Evolutionary conservation across 2,113 vertebrate species (phyloP), one percentile per base, ranked within the genome.

Genomic region (Leptobrachium ailaonicum): DNA sequence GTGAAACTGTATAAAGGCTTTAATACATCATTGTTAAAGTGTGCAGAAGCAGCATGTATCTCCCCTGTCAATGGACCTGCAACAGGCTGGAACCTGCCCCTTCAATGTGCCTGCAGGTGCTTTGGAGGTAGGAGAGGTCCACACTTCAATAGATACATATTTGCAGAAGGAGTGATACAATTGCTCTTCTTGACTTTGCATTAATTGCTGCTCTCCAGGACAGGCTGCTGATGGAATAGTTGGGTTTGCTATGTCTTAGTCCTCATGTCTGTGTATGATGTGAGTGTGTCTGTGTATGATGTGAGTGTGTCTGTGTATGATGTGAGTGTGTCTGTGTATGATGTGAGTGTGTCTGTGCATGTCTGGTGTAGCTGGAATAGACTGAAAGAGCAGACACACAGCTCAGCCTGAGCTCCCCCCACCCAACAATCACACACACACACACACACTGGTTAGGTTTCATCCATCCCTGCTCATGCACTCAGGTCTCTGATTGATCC

Each of bases 401-500:
- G n/a, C 62, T 7, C n/a, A 2, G n/a, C 9, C 14, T 32, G n/a
- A 64, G 13, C 62, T 64, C 62, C 62, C 62, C 62, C 32, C 62
- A 20, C 32, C 62, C 3, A 0, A 1, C 6, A 6, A 6, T 8
- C 62, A 1, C 62, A 20, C 6, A 10, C 42, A 20, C 41, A 9
- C 56, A 50, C 11, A 12, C 73, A 40, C 10, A 41, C 43, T 40
- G 47, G 47, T 50, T 32, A 32, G 20, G 20, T 32, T 32, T 32
- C 20, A 32, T 32, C 0, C 20, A 32, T 50, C 44, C 2, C 3
- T 72, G n/a, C 69, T 53, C 13, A 47, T 4, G 32, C 58, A 73
- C 12, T 11, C 71, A 73, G 60, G 71, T 60, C 32, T 43, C 13
- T 60, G 71, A 73, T 60, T 60, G 71, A 73, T 73, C 2, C 40